Base-by-base conservation (phyloP, 2,888 invertebrate genomes). In the Polydrusus cervinus region DNA sequence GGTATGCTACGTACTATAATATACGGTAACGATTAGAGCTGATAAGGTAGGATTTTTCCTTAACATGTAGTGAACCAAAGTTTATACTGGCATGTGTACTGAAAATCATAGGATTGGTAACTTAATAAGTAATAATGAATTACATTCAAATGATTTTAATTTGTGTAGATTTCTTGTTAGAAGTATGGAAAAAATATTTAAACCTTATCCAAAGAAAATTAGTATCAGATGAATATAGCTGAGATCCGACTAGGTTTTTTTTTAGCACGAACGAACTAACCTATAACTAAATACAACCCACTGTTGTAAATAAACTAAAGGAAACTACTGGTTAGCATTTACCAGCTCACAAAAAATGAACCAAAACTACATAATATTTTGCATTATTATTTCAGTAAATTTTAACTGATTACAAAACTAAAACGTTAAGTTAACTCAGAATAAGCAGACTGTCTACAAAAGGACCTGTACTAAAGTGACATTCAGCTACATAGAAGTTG, bases 341-440 rank as follows among this genome's bases (percentile, higher is more conserved):
- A 65, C 65, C 74, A 70, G 74, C 70, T 74, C 47, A 9, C 25
- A 51, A 68, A 70, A 49, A 40, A 30, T 47, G 40, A 20, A 25
- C 40, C 64, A 49, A n/a, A 34, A 60, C 7, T 16, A 60, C 25
- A 13, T 43, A n/a, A n/a, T n/a, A 13, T 71, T n/a, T 66, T 66
- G 71, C 53, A 57, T 51, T 61, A 10, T 57, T 67, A 25, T 49
- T 67, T 62, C 30, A 25, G 14, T 18, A 45, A 16, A 30, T 47
- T 69, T 51, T 55, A 51, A 70, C 74, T 72, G 75, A 75, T 51
- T 70, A 74, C 77, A 68, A 77, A 77, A 74, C 74, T 77, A 77
- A 77, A 77, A 74, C 73, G 73, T 74, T 77, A 74, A 77, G 77
- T 77, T 69, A 70, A 73, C 60, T 77, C 77, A 77, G 77, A 71